Evolutionary conservation across 1,140 invertebrate species (phyloP), one percentile per base, ranked within the genome.

Genomic region (Homarus americanus): DNA sequence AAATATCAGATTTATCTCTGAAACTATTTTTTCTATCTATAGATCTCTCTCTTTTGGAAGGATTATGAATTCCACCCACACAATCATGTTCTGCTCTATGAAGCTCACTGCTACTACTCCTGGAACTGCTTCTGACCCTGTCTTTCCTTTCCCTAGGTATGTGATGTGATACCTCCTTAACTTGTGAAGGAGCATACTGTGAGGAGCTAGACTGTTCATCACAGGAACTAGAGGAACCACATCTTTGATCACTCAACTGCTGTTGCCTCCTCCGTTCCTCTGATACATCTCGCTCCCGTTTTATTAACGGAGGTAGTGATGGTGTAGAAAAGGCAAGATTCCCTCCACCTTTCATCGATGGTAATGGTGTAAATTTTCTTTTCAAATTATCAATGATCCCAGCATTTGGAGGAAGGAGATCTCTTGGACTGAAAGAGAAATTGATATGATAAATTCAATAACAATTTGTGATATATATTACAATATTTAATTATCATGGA

Each of bases 281-380:
- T 32, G 69, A 90, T 1, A 90, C 79, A 66, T 90, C 88, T 40
- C 88, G 66, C 34, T 90, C 88, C 44, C 80, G 69, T 32, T 76
- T 90, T 20, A 36, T 76, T 5, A 76, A 73, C 7, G 49, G 88
- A 32, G 82, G 88, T 2, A 82, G 44, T 20, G 72, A 38, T 36
- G 82, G 49, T 49, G 49, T 53, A 76, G 88, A 24, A 63, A 76
- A 66, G 41, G 44, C 72, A 84, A 90, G 84, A 63, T 90, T 79
- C 38, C 58, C 88, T 83, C 72, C 73, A 58, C 72, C 24, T 41
- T 66, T 85, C 38, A 87, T 36, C 32, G 88, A 90, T 38, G 88
- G 88, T n/a, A 90, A 38, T 12, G 88, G 88, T 24, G 88, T 90
- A 49, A 90, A 90, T 53, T 90, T 90, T 40, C 80, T 90, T 63